Conservation (phyloP, 2,113 vertebrate genomes). For the Heteronetta atricapilla region DNA sequence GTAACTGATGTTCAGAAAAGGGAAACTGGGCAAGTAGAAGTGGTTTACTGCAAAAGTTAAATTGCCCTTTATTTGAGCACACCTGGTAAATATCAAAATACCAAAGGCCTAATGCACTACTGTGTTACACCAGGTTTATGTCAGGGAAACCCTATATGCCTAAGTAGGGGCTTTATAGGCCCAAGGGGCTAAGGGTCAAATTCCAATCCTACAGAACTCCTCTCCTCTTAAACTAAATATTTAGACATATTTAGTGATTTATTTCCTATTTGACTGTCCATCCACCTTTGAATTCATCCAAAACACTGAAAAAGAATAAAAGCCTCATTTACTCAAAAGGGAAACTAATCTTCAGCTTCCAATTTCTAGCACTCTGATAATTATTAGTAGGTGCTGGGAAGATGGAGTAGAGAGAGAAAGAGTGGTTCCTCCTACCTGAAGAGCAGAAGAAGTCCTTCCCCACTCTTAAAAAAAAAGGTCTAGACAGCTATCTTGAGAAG, state of each 20-base stretch:
- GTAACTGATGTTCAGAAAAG: not conserved
- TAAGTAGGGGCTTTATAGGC: not conserved
- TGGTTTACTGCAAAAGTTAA: not conserved
- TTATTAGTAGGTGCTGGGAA: not conserved
- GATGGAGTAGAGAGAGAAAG: not conserved
- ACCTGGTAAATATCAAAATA: conserved; percentile 35
- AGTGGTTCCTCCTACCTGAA: not conserved
- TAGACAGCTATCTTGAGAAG: not conserved
- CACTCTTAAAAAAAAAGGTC: not conserved
- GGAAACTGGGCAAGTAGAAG: not conserved
- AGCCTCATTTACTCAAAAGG: not conserved
- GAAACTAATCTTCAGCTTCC: not conserved
- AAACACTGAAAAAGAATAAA: not conserved
- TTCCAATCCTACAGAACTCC: not conserved
- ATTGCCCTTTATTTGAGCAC: not conserved
- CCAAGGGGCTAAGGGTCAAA: not conserved
- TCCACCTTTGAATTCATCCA: not conserved
- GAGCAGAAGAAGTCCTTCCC: not conserved
- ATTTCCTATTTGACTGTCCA: not conserved
- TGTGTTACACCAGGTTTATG: not conserved
- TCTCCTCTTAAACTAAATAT: not conserved
- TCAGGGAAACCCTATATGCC: not conserved
- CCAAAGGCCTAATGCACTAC: not conserved
- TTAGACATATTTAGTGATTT: not conserved
- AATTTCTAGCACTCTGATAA: not conserved